Conservation (phyloP, 2,888 invertebrate species). For the Campaea margaritaria region DNA sequence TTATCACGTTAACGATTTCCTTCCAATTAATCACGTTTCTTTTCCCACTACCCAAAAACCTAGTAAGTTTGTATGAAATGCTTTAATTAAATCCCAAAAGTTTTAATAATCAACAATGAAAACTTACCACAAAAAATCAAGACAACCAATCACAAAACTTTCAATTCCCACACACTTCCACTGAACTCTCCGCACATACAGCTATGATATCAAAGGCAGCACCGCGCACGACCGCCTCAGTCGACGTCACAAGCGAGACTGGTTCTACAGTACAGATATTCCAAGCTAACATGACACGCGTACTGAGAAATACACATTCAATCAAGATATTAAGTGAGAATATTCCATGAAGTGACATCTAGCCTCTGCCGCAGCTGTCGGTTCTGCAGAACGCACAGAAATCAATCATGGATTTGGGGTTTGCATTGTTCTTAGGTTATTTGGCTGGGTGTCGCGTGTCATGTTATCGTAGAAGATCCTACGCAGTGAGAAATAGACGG, state of each 20-base stretch:
- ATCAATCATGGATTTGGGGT: too few relatives aligned
- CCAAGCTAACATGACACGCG: too few relatives aligned
- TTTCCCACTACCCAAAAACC: too few relatives aligned
- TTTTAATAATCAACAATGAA: constrained; percentile 3
- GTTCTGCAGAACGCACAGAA: too few relatives aligned
- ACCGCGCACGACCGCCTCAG: constrained; percentile 7
- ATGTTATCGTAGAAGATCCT: neutral
- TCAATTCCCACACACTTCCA: constrained; percentile 24
- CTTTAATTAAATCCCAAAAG: neutral
- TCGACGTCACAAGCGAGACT: constrained; percentile 12
- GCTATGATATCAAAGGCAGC: constrained; percentile 2
- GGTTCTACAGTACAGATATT: constrained; percentile 4
- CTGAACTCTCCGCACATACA: constrained; percentile 14
- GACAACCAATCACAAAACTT: constrained; percentile 28
- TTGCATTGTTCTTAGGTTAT: neutral
- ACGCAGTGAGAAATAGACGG: too few relatives aligned
- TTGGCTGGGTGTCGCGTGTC: neutral
- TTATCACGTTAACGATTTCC: too few relatives aligned
- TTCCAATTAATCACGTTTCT: too few relatives aligned
- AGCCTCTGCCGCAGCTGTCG: too few relatives aligned
- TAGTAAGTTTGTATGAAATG: too few relatives aligned
- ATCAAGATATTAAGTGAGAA: too few relatives aligned
- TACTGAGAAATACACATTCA: too few relatives aligned
- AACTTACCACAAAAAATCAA: constrained; percentile 19
- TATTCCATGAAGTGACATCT: too few relatives aligned